Evolutionary conservation across 92 coral and sea anemone species (phyloP).

Genomic region (Phenganax subtilis): DNA sequence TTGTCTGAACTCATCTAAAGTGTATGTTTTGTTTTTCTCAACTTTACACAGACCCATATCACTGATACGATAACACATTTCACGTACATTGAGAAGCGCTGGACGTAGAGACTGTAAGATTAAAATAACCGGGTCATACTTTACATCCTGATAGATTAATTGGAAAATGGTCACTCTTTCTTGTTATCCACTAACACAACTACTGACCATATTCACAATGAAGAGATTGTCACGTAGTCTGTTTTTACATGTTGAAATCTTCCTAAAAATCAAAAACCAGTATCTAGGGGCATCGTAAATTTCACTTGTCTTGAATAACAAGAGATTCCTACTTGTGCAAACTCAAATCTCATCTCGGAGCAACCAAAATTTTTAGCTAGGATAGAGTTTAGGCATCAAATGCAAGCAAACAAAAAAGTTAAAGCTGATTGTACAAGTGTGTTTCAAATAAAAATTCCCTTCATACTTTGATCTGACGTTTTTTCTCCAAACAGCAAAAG

Average conservation of each 20-base stretch:
- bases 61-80: conserved; percentile 99
- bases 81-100: conserved; percentile 92
- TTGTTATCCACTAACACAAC: background rate
- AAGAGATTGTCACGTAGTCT: conserved; percentile 83
- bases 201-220: conserved; percentile 85
- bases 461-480: conserved; percentile 93
- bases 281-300: background rate
- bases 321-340: background rate
- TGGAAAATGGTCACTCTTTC: background rate
- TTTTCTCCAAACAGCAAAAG: conserved; percentile 97
- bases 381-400: too few species aligned
- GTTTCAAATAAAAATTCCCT: too few species aligned
- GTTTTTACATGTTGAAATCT: conserved; percentile 82
- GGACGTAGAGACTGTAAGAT: conserved; percentile 71
- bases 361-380: too few species aligned
- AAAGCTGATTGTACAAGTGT: too few species aligned
- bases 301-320: too few species aligned
- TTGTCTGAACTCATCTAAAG: conserved; percentile 87
- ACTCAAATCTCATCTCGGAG: background rate
- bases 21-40: conserved; percentile 91
- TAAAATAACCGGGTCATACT: background rate
- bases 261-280: conserved; percentile 46
- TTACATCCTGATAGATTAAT: background rate
- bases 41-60: conserved; percentile 98
- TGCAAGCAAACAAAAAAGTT: too few species aligned